phyloP scores from a whole-genome alignment of 2,888 invertebrate species.

The Acanthosoma haemorrhoidale region DNA sequence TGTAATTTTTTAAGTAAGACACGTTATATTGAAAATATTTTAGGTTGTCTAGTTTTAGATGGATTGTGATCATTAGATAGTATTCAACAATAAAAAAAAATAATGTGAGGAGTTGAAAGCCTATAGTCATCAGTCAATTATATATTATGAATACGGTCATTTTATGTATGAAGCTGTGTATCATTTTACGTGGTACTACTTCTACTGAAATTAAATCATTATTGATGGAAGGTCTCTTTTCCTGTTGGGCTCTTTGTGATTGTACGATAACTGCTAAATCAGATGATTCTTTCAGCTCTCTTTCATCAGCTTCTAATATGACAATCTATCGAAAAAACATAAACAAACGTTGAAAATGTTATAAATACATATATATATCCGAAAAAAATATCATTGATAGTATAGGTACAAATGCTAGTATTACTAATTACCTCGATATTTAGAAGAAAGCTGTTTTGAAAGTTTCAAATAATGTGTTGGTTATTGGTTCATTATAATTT shows the following conservation, averaged over 20 bases:
- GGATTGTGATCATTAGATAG: background rate
- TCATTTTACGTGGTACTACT: too few species aligned
- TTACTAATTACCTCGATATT: too few species aligned
- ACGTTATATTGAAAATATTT: background rate
- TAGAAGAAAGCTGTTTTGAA: too few species aligned
- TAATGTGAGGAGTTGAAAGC: background rate
- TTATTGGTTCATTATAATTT: too few species aligned
- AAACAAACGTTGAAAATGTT: too few species aligned
- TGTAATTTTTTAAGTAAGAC: background rate
- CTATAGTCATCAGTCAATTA: background rate
- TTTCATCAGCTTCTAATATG: background rate
- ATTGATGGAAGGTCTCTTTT: too few species aligned
- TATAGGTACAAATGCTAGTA: too few species aligned
- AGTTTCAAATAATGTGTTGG: too few species aligned
- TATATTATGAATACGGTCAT: background rate
- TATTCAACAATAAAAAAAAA: background rate
- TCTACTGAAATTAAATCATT: too few species aligned
- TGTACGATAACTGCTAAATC: background rate
- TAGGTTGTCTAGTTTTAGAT: background rate
- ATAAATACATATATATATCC: background rate
- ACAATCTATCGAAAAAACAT: background rate
- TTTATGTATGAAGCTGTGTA: background rate
- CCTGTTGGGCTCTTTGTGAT: background rate
- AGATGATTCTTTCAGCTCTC: background rate
- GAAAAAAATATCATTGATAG: background rate